phyloP scores from a whole-genome alignment of 2,888 invertebrate genomes.

The Amphipyra tragopoginis region DNA sequence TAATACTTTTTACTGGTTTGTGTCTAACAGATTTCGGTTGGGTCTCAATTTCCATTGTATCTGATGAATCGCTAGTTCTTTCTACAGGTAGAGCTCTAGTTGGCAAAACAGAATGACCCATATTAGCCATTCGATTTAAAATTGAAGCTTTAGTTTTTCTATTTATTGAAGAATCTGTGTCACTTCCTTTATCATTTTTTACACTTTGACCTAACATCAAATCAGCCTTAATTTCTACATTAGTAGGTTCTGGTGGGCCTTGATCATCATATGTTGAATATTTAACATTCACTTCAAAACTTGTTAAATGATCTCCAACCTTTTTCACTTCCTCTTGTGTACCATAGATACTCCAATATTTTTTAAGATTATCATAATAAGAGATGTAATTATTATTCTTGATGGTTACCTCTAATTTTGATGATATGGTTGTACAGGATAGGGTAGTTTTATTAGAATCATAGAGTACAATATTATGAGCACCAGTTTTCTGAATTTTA shows the following conservation, averaged over 20 bases:
- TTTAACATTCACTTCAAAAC: constrained; percentile 67
- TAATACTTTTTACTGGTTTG: constrained; percentile 69
- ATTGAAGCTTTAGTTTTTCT: constrained; percentile 80
- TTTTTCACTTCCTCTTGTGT: constrained; percentile 70
- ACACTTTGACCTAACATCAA: constrained; percentile 12
- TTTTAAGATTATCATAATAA: constrained; percentile 77
- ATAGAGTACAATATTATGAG: constrained; percentile 78
- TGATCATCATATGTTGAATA: constrained; percentile 55
- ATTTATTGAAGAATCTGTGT: constrained; percentile 78
- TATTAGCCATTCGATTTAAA: constrained; percentile 81
- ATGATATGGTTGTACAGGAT: constrained; percentile 71
- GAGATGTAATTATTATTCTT: constrained; percentile 76
- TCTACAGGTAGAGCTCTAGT: constrained; percentile 57
- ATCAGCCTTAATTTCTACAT: constrained; percentile 28
- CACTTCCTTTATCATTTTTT: constrained; percentile 71
- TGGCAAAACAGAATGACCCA: constrained; percentile 85
- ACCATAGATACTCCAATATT: constrained; percentile 81
- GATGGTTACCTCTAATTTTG: constrained; percentile 70
- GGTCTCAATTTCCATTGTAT: constrained; percentile 69
- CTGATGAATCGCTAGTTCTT: constrained; percentile 80
- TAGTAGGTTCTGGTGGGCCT: constrained; percentile 57
- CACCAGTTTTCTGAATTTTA: constrained; percentile 70
- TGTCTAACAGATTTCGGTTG: constrained; percentile 70
- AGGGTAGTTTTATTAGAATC: constrained; percentile 79
- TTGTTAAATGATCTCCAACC: constrained; percentile 69